These are phyloP conservation scores for Neotragus moschatus DNA, from an alignment of 2,113 vertebrate genomes.

Conservation along the genomic window DNA sequence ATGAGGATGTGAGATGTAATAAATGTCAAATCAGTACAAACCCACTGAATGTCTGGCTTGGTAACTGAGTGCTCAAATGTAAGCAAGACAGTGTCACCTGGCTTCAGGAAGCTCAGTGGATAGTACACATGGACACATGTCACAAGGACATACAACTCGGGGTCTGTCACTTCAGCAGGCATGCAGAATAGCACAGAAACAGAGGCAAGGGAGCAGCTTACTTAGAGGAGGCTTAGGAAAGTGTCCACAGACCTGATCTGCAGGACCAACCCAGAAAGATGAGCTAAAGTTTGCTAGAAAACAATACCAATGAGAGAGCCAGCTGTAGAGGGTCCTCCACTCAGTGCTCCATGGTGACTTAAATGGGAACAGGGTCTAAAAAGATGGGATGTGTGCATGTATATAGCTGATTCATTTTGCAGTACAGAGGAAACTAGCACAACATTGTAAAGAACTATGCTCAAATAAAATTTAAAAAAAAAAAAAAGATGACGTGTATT, in stretches of 20 bases:
- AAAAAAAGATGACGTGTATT: not conserved
- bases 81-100: accelerated
- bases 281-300: not conserved
- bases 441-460: not conserved
- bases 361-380: not conserved
- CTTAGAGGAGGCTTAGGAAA: not conserved
- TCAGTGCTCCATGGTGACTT: not conserved
- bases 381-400: not conserved
- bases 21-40: not conserved
- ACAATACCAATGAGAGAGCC: not conserved
- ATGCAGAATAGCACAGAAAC: accelerated
- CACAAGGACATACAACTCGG: accelerated
- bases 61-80: no score
- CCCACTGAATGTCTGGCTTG: not conserved
- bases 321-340: not conserved
- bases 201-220: no score
- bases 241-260: not conserved
- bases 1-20: not conserved
- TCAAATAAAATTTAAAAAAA: no score
- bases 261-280: not conserved
- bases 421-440: not conserved
- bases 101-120: not conserved
- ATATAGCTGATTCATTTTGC: not conserved
- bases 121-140: accelerated
- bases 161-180: accelerated